A percentile compares a stretch with the other conserved stretches of the same genome.
Evolutionary conservation across 2,888 invertebrate species (phyloP).

Genomic region (Meganola albula): DNA sequence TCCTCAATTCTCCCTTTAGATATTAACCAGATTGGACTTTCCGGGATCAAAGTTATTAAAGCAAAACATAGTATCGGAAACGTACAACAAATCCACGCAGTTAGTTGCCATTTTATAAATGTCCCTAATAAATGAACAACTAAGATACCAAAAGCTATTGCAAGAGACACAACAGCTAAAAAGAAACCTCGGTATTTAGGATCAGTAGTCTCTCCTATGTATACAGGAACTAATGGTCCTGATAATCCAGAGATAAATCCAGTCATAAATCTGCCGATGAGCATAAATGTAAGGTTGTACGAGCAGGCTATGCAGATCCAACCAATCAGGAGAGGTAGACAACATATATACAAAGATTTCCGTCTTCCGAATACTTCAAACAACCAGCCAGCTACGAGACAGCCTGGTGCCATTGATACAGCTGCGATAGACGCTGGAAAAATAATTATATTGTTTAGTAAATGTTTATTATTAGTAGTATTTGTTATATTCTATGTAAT

Average conservation of each 20-base stretch:
- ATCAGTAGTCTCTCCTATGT: constrained; percentile 78
- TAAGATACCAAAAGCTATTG: constrained; percentile 80
- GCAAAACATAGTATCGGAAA: constrained; percentile 73
- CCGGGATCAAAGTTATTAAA: constrained; percentile 76
- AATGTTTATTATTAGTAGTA: too few species aligned
- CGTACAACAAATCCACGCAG: constrained; percentile 74
- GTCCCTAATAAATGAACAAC: constrained; percentile 81
- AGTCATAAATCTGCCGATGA: constrained; percentile 75
- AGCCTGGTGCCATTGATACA: constrained; percentile 80
- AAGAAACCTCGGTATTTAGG: constrained; percentile 81
- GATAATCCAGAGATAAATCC: constrained; percentile 77
- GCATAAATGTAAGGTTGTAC: constrained; percentile 58
- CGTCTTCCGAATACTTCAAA: constrained; percentile 80
- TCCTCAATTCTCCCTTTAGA: constrained; percentile 76
- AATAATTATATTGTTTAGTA: too few species aligned
- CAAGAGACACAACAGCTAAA: constrained; percentile 79
- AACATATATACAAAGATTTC: constrained; percentile 72
- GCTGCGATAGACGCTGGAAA: constrained; percentile 80
- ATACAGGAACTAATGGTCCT: constrained; percentile 75
- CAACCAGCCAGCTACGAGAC: constrained; percentile 77
- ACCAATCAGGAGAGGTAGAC: constrained; percentile 76
- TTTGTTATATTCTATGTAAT: too few species aligned
- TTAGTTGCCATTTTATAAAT: constrained; percentile 79
- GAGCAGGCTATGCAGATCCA: constrained; percentile 79
- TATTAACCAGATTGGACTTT: constrained; percentile 83